phyloP scores from a whole-genome alignment of 1,140 invertebrate genomes.

The Hypsibius dujardini region DNA sequence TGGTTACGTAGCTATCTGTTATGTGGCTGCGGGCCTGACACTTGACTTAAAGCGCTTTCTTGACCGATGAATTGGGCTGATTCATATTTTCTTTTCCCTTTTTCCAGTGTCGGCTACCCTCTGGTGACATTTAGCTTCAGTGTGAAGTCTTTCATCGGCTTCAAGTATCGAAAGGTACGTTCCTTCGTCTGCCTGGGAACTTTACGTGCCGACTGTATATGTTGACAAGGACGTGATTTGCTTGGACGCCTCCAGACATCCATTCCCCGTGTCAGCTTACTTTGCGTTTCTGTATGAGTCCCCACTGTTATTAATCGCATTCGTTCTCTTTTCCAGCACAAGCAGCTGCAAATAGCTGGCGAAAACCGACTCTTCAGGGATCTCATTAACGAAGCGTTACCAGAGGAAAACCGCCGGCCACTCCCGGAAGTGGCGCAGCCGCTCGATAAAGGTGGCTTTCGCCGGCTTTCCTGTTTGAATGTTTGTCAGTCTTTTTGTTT shows the following conservation, averaged over 20 bases:
- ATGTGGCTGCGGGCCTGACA: too few species aligned
- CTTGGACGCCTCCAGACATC: not conserved
- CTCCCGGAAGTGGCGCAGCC: conserved; percentile 26
- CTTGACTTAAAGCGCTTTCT: too few species aligned
- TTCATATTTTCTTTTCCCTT: conserved; percentile 14
- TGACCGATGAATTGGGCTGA: too few species aligned
- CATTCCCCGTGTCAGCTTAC: not conserved
- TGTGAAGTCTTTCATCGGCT: conserved; percentile 82
- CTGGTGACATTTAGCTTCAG: conserved; percentile 89
- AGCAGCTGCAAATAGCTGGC: conserved; percentile 77
- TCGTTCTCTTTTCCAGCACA: conserved; percentile 45
- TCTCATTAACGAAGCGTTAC: conserved; percentile 71
- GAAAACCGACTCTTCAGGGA: conserved; percentile 91
- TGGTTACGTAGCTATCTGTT: too few species aligned
- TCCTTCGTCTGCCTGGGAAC: conserved; percentile 12
- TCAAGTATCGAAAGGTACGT: conserved; percentile 60
- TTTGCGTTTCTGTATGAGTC: not conserved
- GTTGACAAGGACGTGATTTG: not conserved
- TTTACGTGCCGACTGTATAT: not conserved
- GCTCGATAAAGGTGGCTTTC: too few species aligned
- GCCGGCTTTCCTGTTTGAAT: too few species aligned
- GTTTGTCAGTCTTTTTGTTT: too few species aligned
- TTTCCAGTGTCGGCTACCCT: conserved; percentile 78
- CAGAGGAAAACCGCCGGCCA: conserved; percentile 31
- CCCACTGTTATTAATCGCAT: too few species aligned